These are phyloP conservation scores for Lophotriccus pileatus DNA, from an alignment of 2,797 vertebrate genomes.

Conservation along the genomic window DNA sequence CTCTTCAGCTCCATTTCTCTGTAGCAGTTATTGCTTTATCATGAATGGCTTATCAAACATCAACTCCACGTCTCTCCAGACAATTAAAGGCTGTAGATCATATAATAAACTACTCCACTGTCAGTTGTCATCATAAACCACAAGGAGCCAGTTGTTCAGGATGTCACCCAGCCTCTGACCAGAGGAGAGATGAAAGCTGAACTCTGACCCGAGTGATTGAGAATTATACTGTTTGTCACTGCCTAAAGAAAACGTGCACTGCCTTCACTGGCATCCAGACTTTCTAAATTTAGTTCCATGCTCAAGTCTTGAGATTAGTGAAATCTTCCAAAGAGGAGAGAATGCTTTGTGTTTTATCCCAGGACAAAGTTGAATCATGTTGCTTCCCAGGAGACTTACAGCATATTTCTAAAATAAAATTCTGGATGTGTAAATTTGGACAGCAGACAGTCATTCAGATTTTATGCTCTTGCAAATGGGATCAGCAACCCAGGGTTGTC, in stretches of 20 bases:
- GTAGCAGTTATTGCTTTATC: constrained; percentile 18
- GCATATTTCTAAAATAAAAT: background rate
- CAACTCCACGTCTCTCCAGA: background rate
- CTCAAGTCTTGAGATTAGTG: background rate
- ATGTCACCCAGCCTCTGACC: constrained; percentile 45
- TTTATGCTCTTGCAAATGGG: background rate
- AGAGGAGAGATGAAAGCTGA: constrained; percentile 48
- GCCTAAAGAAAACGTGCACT: background rate
- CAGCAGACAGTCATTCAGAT: background rate
- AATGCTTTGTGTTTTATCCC: background rate
- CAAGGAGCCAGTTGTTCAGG: constrained; percentile 46
- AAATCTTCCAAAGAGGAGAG: constrained; percentile 1
- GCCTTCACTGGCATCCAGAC: background rate
- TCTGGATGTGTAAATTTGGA: background rate
- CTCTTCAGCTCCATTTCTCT: background rate
- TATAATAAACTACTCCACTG: constrained; percentile 33
- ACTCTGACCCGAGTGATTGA: constrained; percentile 41
- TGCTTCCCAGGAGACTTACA: background rate
- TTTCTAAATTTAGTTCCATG: constrained; percentile 8
- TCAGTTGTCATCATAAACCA: constrained; percentile 26
- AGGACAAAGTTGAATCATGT: constrained; percentile 2
- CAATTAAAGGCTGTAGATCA: constrained; percentile 39
- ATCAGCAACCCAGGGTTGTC: background rate
- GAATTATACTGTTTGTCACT: constrained; percentile 32
- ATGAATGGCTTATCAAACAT: constrained; percentile 39